Conservation (phyloP, 2,797 vertebrate genomes). For the Mormyrus proboscirostris region DNA sequence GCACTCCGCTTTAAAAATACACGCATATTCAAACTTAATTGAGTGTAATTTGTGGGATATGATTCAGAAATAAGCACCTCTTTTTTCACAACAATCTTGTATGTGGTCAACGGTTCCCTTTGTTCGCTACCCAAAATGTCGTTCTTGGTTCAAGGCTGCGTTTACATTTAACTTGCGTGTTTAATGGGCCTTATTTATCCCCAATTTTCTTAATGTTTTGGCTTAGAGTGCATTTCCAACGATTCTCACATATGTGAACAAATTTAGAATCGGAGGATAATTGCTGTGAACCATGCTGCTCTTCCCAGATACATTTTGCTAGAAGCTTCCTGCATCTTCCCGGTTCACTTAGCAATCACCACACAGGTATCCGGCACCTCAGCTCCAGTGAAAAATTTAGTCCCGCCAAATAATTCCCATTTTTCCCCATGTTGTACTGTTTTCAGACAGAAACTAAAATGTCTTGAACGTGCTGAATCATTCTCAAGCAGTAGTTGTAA, state of each 20-base stretch:
- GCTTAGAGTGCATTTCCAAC: conserved; percentile 33
- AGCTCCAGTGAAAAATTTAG: background rate
- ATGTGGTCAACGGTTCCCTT: conserved; percentile 47
- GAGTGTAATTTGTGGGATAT: conserved; percentile 56
- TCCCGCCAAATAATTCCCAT: background rate
- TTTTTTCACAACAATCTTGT: conserved; percentile 41
- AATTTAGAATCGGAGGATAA: conserved; percentile 5
- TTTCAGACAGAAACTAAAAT: background rate
- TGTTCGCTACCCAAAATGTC: conserved; percentile 26
- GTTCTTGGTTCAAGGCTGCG: conserved; percentile 18
- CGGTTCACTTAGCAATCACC: background rate
- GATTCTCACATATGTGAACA: conserved; percentile 27
- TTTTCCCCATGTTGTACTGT: background rate
- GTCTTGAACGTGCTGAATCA: background rate
- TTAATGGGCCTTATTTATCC: conserved; percentile 37
- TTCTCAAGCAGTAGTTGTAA: background rate
- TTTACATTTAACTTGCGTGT: conserved; percentile 34
- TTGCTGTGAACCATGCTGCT: background rate
- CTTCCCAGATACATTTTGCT: background rate
- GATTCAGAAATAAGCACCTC: conserved; percentile 44
- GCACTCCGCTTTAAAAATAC: conserved; percentile 44
- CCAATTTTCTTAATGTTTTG: conserved; percentile 30
- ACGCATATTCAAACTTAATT: conserved; percentile 46
- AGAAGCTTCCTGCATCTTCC: background rate
- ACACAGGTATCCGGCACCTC: background rate